Evolutionary conservation across 2,888 invertebrate genomes (phyloP), one percentile per base, ranked within the genome.

Genomic region (Lapara coniferarum): DNA sequence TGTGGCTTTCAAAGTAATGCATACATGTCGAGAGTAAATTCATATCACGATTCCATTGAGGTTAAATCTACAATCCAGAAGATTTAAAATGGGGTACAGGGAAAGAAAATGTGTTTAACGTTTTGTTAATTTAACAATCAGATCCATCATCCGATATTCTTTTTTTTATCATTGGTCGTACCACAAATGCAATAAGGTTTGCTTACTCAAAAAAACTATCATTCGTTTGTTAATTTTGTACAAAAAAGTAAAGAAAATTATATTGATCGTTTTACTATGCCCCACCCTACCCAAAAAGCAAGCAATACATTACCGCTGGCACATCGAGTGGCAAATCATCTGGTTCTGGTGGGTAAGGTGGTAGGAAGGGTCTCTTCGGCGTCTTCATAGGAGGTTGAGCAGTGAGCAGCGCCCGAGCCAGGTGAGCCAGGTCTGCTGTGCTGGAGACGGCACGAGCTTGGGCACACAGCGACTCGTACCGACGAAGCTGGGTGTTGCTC

Each of bases 401-500:
- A 72, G 97, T 96, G 67, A 97, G 96, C 83, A 98, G 95, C 76
- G 97, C 96, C 70, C 97, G 95, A 66, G 97, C 97, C 79, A 98
- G 95, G 82, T 97, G 96, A 37, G 96, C 95, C 73, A 98, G 89
- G 87, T 98, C 98, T 3, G 95, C 94, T 58, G 95, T 94, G 58
- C 97, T 96, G 59, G 96, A 95, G 4, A 98, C 96, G 0, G 95
- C 95, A 71, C 96, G 96, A 75, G 98, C 97, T 80, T 97, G 97
- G 67, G 96, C 95, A 75, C 96, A 95, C 66, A 98, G 94, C 14
- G 95, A 95, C 83, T 97, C 97, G 93, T 98, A 98, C 73, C 98
- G 95, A 74, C 96, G 96, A 44, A 96, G 95, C 85, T 98, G 97
- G 81, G 97, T 97, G 81, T 95, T 95, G 66, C 97, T 96, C 98